These are phyloP conservation scores for Pogonognathellus flavescens DNA, from an alignment of 1,140 invertebrate genomes.

Conservation along the genomic window DNA sequence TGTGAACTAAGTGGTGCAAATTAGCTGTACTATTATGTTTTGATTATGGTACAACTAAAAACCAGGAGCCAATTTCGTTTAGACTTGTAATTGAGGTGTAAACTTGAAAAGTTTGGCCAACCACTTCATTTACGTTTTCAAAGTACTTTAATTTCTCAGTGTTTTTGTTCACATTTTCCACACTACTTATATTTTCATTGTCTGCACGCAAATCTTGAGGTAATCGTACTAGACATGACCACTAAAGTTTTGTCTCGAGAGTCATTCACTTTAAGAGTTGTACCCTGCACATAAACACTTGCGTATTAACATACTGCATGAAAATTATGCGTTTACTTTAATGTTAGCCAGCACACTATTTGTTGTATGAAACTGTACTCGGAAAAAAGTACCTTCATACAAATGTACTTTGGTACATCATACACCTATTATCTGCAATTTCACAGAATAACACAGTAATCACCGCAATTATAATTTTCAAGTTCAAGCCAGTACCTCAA, in stretches of 20 bases:
- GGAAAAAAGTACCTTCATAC: neutral
- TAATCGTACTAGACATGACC: conserved; percentile 18
- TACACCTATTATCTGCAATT: neutral
- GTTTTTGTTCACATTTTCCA: neutral
- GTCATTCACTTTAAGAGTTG: conserved; percentile 10
- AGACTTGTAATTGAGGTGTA: neutral
- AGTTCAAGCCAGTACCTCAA: conserved; percentile 12
- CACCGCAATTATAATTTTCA: conserved; percentile 6
- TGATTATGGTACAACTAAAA: neutral
- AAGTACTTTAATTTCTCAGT: conserved; percentile 13
- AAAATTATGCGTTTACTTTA: neutral
- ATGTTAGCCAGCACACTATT: neutral
- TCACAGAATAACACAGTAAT: neutral
- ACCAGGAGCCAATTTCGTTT: conserved; percentile 20
- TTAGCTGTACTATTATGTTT: neutral
- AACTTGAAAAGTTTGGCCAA: conserved; percentile 23
- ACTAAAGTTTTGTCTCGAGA: neutral
- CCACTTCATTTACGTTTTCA: conserved; percentile 36
- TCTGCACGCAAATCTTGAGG: conserved; percentile 32
- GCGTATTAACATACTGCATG: too few species aligned
- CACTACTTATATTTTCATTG: conserved; percentile 30
- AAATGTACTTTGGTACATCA: neutral
- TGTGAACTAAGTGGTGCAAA: neutral
- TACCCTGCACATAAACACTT: neutral
- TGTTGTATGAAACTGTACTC: too few species aligned